Base-by-base conservation (phyloP, 2,888 invertebrate genomes). In the Polyommatus icarus region DNA sequence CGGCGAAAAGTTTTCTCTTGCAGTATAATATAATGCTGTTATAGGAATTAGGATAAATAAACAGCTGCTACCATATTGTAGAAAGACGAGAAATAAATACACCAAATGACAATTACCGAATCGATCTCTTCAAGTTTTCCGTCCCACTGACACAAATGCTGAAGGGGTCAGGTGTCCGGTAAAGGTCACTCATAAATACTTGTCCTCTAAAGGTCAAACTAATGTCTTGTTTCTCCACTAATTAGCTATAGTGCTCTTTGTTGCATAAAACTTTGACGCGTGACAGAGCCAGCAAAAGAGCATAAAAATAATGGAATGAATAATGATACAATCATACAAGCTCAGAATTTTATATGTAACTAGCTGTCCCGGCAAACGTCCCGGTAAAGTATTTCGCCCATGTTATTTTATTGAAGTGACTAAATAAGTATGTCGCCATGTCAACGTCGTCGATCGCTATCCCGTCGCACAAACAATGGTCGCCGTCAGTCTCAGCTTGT, bases 101-200 rank as follows among this genome's bases (percentile, higher is more conserved):
- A 24, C 10, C 24, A 8, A 1, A 24, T 20, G 20, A 67, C 29
- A 67, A 29, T 67, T 67, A 12, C 67, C 29, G 24, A 67, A 29
- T 67, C 29, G 29, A 67, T 67, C 67, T 20, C 57, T 8, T 61
- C 29, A 67, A 67, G 29, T 29, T 67, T 67, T 67, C 29, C 67
- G 67, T 67, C 67, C 67, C 67, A 67, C 67, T 67, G 29, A 67
- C 67, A 67, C 29, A 67, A 67, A 67, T 67, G 29, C 67, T 29
- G 1, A 15, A 67, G 67, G 20, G 67, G 67, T 67, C 67, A 67
- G 67, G 29, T 67, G 67, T 29, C 29, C 67, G 29, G 67, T 29
- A 67, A 67, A 67, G 67, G 67, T 67, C 67, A 32, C 67, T 67
- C 67, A 67, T 67, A 67, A 67, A 67, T 67, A 67, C 15, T 67